phyloP scores from a whole-genome alignment of 1,140 invertebrate genomes.

The Aphis gossypii region DNA sequence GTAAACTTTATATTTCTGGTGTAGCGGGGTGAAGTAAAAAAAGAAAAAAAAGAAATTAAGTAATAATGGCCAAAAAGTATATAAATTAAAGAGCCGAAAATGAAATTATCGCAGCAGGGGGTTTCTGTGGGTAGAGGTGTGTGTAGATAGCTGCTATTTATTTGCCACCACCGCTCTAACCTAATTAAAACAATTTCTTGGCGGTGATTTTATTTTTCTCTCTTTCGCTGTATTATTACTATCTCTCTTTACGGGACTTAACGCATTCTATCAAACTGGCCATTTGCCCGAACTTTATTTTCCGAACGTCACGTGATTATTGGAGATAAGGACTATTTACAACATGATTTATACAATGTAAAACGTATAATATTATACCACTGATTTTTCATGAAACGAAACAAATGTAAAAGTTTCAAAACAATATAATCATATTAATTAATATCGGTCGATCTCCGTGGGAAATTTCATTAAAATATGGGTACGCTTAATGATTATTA shows the following conservation, averaged over 20 bases:
- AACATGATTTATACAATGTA: neutral
- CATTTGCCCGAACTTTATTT: neutral
- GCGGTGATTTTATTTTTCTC: slow-evolving; percentile 35
- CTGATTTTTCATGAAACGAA: neutral
- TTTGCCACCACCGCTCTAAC: slow-evolving; percentile 19
- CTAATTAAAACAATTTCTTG: slow-evolving; percentile 50
- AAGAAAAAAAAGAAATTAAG: slow-evolving; percentile 45
- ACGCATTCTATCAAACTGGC: slow-evolving; percentile 22
- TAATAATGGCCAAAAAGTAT: slow-evolving; percentile 55
- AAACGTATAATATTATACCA: neutral
- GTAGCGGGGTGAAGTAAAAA: slow-evolving; percentile 16
- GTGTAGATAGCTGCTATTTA: slow-evolving; percentile 53
- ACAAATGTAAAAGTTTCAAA: neutral
- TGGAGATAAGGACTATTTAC: neutral
- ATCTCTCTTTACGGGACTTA: neutral
- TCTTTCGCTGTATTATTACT: neutral
- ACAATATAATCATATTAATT: neutral
- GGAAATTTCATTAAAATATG: neutral
- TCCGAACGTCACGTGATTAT: neutral
- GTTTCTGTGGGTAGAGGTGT: neutral
- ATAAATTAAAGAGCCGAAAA: slow-evolving; percentile 56
- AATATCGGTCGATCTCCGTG: neutral
- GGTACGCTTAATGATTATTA: neutral
- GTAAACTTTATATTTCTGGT: slow-evolving; percentile 40
- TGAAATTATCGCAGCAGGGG: slow-evolving; percentile 54